phyloP scores from a whole-genome alignment of 1,140 invertebrate genomes.

The Amphibalanus amphitrite region DNA sequence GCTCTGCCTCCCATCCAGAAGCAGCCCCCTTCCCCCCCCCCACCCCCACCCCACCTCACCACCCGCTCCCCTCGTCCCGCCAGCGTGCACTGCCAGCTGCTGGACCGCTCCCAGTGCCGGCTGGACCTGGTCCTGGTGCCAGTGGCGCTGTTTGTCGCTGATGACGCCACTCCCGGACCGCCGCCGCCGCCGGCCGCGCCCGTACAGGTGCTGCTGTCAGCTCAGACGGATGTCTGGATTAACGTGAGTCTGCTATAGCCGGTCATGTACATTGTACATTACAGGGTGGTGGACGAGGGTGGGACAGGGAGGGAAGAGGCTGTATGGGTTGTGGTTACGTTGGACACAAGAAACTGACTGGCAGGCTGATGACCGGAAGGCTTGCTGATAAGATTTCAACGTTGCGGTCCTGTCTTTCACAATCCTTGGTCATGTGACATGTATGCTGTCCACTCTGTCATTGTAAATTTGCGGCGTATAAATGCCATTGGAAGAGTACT shows the following conservation, averaged over 20 bases:
- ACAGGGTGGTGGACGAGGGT: constrained; percentile 8
- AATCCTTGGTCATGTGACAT: background rate
- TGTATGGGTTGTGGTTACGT: background rate
- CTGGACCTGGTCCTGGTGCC: constrained; percentile 18
- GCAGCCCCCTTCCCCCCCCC: too few relatives aligned
- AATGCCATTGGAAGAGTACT: too few relatives aligned
- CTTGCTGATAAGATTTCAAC: too few relatives aligned
- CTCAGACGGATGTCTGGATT: constrained; percentile 61
- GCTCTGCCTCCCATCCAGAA: too few relatives aligned
- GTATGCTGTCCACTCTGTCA: background rate
- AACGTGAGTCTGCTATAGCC: constrained; percentile 39
- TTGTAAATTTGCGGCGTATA: too few relatives aligned
- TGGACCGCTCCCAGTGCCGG: constrained; percentile 56
- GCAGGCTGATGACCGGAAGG: too few relatives aligned
- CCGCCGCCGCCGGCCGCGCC: constrained; percentile 16
- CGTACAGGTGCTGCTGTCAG: constrained; percentile 45
- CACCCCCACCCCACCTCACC: too few relatives aligned
- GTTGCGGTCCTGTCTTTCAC: background rate
- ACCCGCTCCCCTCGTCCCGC: too few relatives aligned
- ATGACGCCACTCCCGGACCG: constrained; percentile 5
- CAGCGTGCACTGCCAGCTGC: constrained; percentile 74
- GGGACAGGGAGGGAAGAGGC: background rate
- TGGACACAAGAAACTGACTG: background rate
- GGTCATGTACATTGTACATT: background rate
- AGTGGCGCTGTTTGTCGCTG: constrained; percentile 13